Evolutionary conservation across 2,113 vertebrate genomes (phyloP).

Genomic region (Tachysurus fulvidraco): DNA sequence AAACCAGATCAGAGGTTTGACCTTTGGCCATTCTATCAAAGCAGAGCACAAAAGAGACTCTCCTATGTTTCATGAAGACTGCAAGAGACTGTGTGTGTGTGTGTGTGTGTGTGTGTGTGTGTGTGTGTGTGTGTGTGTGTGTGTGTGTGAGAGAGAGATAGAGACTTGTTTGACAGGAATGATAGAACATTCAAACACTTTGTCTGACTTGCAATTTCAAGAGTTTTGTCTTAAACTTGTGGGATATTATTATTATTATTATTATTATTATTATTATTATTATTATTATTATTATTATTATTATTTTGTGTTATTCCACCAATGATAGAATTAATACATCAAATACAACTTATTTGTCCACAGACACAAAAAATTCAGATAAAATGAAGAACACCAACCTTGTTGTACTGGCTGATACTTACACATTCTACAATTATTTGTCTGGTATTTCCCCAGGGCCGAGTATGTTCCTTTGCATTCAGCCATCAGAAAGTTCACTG

Average conservation of each 20-base stretch:
- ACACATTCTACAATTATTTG: slow-evolving; percentile 58
- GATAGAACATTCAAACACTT: background rate
- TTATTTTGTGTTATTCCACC: background rate
- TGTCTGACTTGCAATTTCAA: background rate
- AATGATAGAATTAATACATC: background rate
- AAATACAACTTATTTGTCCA: background rate
- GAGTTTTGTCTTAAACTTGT: background rate
- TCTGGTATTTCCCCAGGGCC: slow-evolving; percentile 50
- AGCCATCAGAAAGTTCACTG: slow-evolving; percentile 56
- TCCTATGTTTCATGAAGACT: background rate
- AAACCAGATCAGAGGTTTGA: background rate
- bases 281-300: too few relatives aligned
- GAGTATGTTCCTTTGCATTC: slow-evolving; percentile 56
- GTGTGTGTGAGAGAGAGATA: too few relatives aligned
- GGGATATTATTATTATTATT: background rate
- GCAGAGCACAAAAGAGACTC: background rate
- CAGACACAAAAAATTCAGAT: background rate
- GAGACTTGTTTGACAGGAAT: background rate
- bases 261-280: too few relatives aligned
- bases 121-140: background rate
- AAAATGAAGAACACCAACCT: background rate
- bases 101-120: too few relatives aligned
- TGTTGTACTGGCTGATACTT: slow-evolving; percentile 19
- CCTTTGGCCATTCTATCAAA: background rate
- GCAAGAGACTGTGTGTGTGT: background rate